A percentile compares a stretch with the other conserved stretches of the same genome.
Conservation (phyloP, 2,888 invertebrate species). For the Andrena marginata region DNA sequence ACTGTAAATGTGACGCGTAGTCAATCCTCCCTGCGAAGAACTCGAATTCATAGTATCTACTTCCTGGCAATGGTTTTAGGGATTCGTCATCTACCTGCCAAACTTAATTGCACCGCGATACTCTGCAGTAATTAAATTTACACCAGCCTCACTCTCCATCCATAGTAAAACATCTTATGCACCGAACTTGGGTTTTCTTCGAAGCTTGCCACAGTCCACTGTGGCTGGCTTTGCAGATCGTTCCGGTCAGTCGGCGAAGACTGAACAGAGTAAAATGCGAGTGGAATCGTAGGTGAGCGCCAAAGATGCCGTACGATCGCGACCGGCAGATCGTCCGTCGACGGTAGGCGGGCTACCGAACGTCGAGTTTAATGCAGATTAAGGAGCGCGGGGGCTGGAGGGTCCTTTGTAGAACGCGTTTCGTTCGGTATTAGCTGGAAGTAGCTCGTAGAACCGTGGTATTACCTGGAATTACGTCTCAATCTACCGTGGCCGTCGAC, state of each 20-base stretch:
- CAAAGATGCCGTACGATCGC: constrained; percentile 70
- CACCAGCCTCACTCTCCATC: too few relatives aligned
- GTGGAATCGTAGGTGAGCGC: constrained; percentile 58
- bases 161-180: too few relatives aligned
- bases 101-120: too few relatives aligned
- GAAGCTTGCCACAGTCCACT: background rate
- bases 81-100: too few relatives aligned
- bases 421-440: constrained; percentile 84
- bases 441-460: constrained; percentile 84
- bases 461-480: constrained; percentile 85
- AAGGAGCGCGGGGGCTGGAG: constrained; percentile 79
- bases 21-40: too few relatives aligned
- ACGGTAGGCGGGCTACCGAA: constrained; percentile 77
- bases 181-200: too few relatives aligned
- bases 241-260: background rate
- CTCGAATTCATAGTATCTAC: too few relatives aligned
- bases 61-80: too few relatives aligned
- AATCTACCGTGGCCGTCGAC: constrained; percentile 85
- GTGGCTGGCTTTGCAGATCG: background rate
- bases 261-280: constrained; percentile 10
- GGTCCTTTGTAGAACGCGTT: constrained; percentile 84
- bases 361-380: constrained; percentile 84
- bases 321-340: constrained; percentile 63
- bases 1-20: too few relatives aligned
- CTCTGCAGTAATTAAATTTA: too few relatives aligned